Conservation (phyloP, 2,113 vertebrate species). For the Cinclus cinclus region DNA sequence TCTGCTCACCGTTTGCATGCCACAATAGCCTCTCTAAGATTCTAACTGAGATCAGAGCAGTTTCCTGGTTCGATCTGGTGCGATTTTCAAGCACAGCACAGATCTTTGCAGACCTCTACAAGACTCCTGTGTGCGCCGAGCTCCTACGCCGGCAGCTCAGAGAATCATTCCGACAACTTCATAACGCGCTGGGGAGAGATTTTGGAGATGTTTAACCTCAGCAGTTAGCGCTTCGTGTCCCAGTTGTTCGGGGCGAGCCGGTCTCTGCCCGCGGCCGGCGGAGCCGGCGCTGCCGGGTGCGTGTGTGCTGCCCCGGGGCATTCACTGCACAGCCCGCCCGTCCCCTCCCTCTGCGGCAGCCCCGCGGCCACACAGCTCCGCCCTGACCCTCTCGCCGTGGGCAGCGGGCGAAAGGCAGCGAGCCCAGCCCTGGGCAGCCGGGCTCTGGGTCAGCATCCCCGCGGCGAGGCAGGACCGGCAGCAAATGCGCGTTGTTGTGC, state of each 20-base stretch:
- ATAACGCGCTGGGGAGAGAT: neutral
- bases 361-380: neutral
- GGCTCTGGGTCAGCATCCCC: neutral
- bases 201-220: neutral
- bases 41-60: neutral
- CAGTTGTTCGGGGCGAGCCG: neutral
- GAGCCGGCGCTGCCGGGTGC: neutral
- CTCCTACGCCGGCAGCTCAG: neutral
- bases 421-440: accelerated
- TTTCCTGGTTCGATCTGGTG: neutral
- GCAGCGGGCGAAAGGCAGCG: neutral
- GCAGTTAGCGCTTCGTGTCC: neutral
- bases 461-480: neutral
- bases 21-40: neutral
- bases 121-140: neutral
- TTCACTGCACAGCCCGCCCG: neutral
- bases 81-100: neutral
- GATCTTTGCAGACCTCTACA: neutral
- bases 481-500: neutral
- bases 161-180: neutral
- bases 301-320: neutral
- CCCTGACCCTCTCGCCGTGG: neutral
- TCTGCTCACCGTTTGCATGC: neutral
- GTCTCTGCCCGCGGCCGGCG: neutral
- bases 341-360: neutral